These are phyloP conservation scores for Suricata suricatta DNA, from an alignment of 2,113 vertebrate species.

Conservation along the genomic window DNA sequence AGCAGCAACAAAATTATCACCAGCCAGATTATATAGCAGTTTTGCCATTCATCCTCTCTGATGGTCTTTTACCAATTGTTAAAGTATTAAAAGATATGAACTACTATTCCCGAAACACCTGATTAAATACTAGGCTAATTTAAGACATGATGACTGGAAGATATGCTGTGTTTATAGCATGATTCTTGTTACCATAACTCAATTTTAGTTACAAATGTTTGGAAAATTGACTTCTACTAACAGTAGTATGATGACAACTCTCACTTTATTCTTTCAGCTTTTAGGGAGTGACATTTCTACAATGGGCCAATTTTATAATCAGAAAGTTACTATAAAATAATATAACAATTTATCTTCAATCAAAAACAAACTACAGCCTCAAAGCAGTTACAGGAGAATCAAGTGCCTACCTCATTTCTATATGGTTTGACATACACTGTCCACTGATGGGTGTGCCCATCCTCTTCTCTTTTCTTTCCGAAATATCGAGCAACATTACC, in stretches of 20 bases:
- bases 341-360: constrained; percentile 16
- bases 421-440: constrained; percentile 98
- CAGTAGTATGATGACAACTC: neutral
- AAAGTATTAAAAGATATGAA: neutral
- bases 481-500: constrained; percentile 98
- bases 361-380: constrained; percentile 9
- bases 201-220: constrained; percentile 50
- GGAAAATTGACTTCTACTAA: constrained; percentile 13
- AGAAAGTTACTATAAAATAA: constrained; percentile 19
- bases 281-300: neutral
- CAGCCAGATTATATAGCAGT: neutral
- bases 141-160: neutral
- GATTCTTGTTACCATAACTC: neutral
- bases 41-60: neutral
- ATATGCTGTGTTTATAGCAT: neutral
- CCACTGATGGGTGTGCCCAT: constrained; percentile 99
- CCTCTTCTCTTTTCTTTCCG: constrained; percentile 97
- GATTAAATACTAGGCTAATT: neutral
- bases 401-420: constrained; percentile 92
- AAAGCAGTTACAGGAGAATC: constrained; percentile 22
- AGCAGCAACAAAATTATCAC: constrained; percentile 30
- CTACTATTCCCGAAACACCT: constrained; percentile 13
- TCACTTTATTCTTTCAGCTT: constrained; percentile 32
- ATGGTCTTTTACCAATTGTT: neutral
- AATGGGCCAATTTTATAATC: neutral